Conservation (phyloP, 2,113 vertebrate species). For the Corydoras sp. region DNA sequence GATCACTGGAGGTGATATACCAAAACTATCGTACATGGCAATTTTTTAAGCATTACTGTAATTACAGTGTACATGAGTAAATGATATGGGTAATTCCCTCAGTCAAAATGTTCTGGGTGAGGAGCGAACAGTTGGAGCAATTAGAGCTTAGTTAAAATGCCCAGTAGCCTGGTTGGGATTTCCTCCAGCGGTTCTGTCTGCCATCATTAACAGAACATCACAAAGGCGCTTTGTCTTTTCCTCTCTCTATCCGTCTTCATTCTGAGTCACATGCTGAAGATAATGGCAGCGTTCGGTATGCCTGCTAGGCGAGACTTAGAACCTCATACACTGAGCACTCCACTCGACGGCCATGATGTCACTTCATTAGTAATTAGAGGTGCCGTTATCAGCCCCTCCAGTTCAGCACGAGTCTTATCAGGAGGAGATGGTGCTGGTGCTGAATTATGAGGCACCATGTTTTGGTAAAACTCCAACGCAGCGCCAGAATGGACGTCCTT, state of each 20-base stretch:
- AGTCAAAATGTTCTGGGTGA: no score
- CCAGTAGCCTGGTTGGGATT: conserved; percentile 30
- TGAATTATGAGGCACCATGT: conserved; percentile 1
- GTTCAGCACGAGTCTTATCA: conserved; percentile 13
- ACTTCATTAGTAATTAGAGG: conserved; percentile 2
- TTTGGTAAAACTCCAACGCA: background rate
- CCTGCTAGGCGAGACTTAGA: background rate
- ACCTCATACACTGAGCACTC: background rate
- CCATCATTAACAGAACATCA: conserved; percentile 50
- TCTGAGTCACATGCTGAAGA: conserved; percentile 5
- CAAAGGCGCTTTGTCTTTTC: conserved; percentile 55
- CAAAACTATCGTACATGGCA: no score
- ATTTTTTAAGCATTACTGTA: no score
- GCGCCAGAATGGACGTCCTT: conserved; percentile 21
- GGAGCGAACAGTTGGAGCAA: no score
- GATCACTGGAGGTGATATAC: no score
- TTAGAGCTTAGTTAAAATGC: no score
- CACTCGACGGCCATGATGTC: conserved; percentile 4
- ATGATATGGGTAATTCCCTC: no score
- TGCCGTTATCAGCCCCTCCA: background rate
- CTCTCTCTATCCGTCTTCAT: background rate
- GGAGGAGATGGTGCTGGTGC: conserved; percentile 4
- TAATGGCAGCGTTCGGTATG: conserved; percentile 3
- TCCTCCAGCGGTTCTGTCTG: conserved; percentile 18
- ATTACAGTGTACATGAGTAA: no score